A percentile compares a stretch with the other conserved stretches of the same genome.
These are phyloP conservation scores for Chlorospingus semifuscus DNA, from an alignment of 2,797 vertebrate genomes.

Conservation along the genomic window DNA sequence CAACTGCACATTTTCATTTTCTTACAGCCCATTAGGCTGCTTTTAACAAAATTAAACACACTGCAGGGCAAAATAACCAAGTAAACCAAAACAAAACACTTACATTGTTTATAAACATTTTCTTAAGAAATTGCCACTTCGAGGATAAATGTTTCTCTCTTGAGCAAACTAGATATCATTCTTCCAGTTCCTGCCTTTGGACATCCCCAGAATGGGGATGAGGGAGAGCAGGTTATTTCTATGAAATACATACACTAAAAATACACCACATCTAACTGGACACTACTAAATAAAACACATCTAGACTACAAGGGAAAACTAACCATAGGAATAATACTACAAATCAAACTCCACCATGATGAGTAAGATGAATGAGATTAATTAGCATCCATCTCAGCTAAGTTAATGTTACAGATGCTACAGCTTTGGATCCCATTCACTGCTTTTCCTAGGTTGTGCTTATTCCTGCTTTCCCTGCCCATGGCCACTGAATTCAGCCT, in stretches of 20 bases:
- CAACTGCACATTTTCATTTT: background rate
- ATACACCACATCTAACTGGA: fast-evolving
- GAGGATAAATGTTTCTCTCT: background rate
- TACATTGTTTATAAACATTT: background rate
- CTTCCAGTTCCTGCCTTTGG: background rate
- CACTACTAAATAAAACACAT: background rate
- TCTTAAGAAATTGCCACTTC: background rate
- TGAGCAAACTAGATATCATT: background rate
- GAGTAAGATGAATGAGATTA: background rate
- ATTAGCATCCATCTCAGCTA: background rate
- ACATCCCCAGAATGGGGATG: background rate
- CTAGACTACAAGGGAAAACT: background rate
- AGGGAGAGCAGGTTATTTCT: background rate
- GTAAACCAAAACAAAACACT: background rate
- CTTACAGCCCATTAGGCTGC: background rate
- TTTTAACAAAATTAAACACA: conserved; percentile 13
- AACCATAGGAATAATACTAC: background rate
- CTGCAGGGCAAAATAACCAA: background rate
- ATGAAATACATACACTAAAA: background rate
- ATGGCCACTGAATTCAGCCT: background rate
- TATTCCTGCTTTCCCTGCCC: background rate
- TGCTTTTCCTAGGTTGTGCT: background rate
- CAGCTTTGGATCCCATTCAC: background rate
- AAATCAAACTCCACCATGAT: background rate
- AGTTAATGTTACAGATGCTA: background rate